A percentile compares a stretch with the other conserved stretches of the same genome.
Evolutionary conservation across 2,888 invertebrate genomes (phyloP).

Genomic region (Phortica magna): DNA sequence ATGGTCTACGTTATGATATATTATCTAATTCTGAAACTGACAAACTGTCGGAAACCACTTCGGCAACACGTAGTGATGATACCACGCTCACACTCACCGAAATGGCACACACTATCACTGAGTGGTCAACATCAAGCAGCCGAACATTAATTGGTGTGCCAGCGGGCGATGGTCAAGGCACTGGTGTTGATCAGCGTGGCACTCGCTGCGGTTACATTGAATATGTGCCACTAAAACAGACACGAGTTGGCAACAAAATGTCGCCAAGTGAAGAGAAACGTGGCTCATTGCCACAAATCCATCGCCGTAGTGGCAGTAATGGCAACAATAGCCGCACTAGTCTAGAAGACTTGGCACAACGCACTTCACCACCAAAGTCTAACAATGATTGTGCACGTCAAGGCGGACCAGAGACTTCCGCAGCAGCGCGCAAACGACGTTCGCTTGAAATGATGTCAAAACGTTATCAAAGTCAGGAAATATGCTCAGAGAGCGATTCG

Average conservation of each 20-base stretch:
- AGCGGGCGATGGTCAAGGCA: slow-evolving; percentile 78
- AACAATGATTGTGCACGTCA: slow-evolving; percentile 46
- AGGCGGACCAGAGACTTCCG: slow-evolving; percentile 59
- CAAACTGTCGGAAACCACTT: slow-evolving; percentile 82
- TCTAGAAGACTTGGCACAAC: slow-evolving; percentile 59
- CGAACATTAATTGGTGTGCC: slow-evolving; percentile 83
- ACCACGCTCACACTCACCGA: slow-evolving; percentile 85
- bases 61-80: slow-evolving; percentile 89
- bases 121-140: slow-evolving; percentile 90
- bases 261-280: slow-evolving; percentile 73
- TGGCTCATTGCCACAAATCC: slow-evolving; percentile 69
- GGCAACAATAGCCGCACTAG: slow-evolving; percentile 62
- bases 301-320: slow-evolving; percentile 70
- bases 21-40: slow-evolving; percentile 82
- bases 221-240: slow-evolving; percentile 75
- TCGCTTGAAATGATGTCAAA: slow-evolving; percentile 79
- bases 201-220: slow-evolving; percentile 65
- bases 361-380: slow-evolving; percentile 49
- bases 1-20: slow-evolving; percentile 80
- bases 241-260: slow-evolving; percentile 66
- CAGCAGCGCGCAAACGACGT: slow-evolving; percentile 78
- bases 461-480: slow-evolving; percentile 82
- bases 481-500: slow-evolving; percentile 77
- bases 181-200: slow-evolving; percentile 49
- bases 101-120: slow-evolving; percentile 88